Evolutionary conservation across 2,113 vertebrate genomes (phyloP), one percentile per base, ranked within the genome.

Genomic region (Ellobius talpinus): DNA sequence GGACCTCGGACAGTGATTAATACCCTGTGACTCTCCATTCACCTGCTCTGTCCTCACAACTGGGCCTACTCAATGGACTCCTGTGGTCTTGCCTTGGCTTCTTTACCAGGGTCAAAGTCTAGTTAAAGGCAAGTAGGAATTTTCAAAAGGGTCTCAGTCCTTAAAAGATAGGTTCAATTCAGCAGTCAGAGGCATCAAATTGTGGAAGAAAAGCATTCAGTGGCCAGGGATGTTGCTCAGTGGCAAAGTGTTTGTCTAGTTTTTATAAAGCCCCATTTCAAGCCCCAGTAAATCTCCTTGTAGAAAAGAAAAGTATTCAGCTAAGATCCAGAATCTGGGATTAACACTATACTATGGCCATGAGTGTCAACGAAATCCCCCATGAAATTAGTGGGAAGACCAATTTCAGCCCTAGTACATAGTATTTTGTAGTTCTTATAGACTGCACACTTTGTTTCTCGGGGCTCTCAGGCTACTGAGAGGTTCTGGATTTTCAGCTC

Each of bases 401-500:
- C 70, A 33, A 87, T 61, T 70, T 93, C 58, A 79, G 26, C 45
- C 33, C 10, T 73, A 39, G 7, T 19, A 31, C 16, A 39, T 21
- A 14, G 23, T 16, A 0, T 81, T 76, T 84, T 16, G 13, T 70
- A 33, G 16, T 91, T 61, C 26, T 77, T 92, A 52, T 36, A 58
- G 68, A 90, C 0, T 0, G 9, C 1, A 16, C 45, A 36, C 16
- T 58, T 47, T 1, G 29, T 47, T 84, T n/a, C 23, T 47, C 50
- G 21, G 58, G 9, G 52, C 9, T 29, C n/a, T 47, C 11, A 23
- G 11, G 21, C 50, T 79, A 65, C 79, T 78, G 7, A 3, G 23
- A 89, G 36, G 21, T 31, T 95, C 72, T 50, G 74, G 10, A 50
- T 72, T 95, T 90, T 81, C 66, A n/a, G 26, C 24, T 70, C 92